Conservation (phyloP, 2,113 vertebrate genomes). For the Gymnobelideus leadbeateri region DNA sequence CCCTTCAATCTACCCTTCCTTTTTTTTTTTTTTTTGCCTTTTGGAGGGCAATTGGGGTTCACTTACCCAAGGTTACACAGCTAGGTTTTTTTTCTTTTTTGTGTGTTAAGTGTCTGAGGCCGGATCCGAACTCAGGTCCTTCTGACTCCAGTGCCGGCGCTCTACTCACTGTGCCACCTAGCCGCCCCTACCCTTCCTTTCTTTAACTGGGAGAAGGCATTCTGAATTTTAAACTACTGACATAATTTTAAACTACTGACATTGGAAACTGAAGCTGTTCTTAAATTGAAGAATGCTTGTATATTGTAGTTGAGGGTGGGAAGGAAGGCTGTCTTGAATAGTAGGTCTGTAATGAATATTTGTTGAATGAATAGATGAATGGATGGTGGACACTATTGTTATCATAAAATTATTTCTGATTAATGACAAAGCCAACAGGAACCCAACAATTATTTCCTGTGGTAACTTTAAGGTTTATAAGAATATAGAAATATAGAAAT, state of each 20-base stretch:
- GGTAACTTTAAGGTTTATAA: not conserved
- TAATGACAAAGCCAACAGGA: not conserved
- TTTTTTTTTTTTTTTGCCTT: too few relatives aligned
- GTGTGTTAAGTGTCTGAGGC: too few relatives aligned
- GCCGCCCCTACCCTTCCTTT: not conserved
- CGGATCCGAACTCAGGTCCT: too few relatives aligned
- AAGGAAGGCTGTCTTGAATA: not conserved
- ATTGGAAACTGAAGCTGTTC: not conserved
- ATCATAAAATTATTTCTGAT: not conserved
- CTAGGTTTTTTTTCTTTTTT: too few relatives aligned
- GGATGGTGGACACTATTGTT: not conserved
- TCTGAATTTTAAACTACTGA: not conserved
- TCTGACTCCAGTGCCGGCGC: too few relatives aligned
- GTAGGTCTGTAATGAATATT: not conserved
- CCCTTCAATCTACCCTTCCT: not conserved
- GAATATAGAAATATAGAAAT: not conserved
- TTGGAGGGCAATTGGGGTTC: too few relatives aligned
- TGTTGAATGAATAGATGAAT: not conserved
- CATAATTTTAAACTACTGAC: too few relatives aligned
- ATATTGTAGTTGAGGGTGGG: not conserved
- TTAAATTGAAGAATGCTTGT: slow-evolving; percentile 2
- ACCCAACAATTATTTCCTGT: not conserved
- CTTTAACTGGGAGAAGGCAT: not conserved
- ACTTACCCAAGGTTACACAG: too few relatives aligned
- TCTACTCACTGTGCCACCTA: too few relatives aligned